Percentiles rank a stretch among this genome's conserved stretches.
These are phyloP conservation scores for Ptilonorhynchus violaceus DNA, from an alignment of 2,113 vertebrate species.

Conservation along the genomic window DNA sequence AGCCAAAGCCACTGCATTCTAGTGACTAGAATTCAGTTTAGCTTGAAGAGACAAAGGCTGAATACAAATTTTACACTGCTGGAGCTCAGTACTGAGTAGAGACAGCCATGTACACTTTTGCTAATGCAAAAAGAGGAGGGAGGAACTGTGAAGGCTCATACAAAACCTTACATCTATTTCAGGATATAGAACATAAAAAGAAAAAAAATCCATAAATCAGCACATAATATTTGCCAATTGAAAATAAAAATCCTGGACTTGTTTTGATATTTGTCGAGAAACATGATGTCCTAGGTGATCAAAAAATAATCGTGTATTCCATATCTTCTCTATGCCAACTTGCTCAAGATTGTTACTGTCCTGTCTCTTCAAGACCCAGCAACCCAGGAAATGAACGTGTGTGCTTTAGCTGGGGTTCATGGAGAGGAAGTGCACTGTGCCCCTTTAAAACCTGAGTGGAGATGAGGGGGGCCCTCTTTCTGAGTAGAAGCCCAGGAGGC, in stretches of 20 bases:
- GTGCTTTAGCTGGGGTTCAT: neutral
- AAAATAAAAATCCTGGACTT: neutral
- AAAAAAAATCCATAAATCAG: neutral
- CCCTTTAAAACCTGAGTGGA: neutral
- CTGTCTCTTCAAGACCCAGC: neutral
- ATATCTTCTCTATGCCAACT: neutral
- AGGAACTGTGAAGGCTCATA: neutral
- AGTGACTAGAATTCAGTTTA: neutral
- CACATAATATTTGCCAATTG: neutral
- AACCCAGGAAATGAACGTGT: rapidly evolving
- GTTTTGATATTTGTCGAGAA: neutral
- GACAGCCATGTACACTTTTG: neutral
- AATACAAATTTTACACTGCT: neutral
- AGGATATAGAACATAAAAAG: neutral
- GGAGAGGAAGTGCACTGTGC: no score
- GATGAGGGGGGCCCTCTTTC: neutral
- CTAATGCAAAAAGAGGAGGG: neutral
- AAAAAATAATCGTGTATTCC: neutral
- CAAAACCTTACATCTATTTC: neutral
- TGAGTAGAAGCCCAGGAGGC: rapidly evolving
- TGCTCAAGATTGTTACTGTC: neutral
- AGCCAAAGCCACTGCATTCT: neutral
- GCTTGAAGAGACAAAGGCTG: neutral
- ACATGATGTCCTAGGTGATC: rapidly evolving
- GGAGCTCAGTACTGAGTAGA: neutral